Evolutionary conservation across 2,797 vertebrate genomes (phyloP).

Genomic region (Onychomys arenicola): DNA sequence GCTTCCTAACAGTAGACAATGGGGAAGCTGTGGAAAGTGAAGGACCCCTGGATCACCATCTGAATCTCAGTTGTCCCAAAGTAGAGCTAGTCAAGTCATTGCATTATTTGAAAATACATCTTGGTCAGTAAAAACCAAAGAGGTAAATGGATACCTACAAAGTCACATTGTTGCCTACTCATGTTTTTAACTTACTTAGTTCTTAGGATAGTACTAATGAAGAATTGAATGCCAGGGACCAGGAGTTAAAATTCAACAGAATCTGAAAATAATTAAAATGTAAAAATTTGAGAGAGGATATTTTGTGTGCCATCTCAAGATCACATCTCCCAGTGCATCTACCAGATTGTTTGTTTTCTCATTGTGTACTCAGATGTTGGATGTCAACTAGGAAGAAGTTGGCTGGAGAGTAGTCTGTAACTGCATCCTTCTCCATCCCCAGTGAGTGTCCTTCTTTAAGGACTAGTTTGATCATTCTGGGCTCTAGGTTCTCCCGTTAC

Average conservation of each 20-base stretch:
- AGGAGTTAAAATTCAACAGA: no score
- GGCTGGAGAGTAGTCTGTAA: not conserved
- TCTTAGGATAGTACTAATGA: not conserved
- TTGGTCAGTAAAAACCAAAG: not conserved
- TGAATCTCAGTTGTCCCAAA: not conserved
- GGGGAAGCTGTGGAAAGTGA: not conserved
- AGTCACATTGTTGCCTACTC: not conserved
- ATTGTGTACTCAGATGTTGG: not conserved
- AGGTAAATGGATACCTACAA: not conserved
- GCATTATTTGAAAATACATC: not conserved
- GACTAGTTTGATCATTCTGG: not conserved
- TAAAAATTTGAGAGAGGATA: not conserved
- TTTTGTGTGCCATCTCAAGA: not conserved
- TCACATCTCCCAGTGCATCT: not conserved
- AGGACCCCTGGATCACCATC: not conserved
- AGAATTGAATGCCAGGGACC: not conserved
- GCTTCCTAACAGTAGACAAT: not conserved
- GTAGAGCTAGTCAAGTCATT: not conserved
- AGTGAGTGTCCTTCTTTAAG: not conserved
- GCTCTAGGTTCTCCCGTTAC: constrained; percentile 29
- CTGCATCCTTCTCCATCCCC: not conserved
- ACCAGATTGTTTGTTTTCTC: not conserved
- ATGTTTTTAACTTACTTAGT: not conserved
- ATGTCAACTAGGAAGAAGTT: no score
- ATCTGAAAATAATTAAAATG: not conserved